Percentiles rank a stretch among this genome's conserved stretches.
phyloP scores from a whole-genome alignment of 2,113 vertebrate genomes.

The Garra rufa region DNA sequence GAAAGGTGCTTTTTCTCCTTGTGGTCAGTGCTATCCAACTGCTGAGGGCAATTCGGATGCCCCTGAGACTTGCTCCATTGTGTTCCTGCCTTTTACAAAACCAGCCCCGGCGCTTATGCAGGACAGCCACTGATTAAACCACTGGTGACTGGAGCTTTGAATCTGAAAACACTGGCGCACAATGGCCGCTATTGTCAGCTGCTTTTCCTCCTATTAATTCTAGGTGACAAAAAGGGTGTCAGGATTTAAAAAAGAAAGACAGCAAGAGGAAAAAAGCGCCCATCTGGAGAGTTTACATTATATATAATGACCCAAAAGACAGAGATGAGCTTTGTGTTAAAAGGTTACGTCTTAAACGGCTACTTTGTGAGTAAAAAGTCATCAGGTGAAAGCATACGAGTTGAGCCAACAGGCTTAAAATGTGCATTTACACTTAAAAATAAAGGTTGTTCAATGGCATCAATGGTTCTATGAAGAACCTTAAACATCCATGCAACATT shows the following conservation, averaged over 20 bases:
- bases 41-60: constrained; percentile 34
- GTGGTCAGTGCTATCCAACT: constrained; percentile 3
- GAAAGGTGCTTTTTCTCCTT: neutral
- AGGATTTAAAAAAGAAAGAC: constrained; percentile 13
- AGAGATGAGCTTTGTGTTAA: constrained; percentile 1
- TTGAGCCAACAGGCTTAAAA: neutral
- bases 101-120: constrained; percentile 5
- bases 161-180: constrained; percentile 39
- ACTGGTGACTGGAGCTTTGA: constrained; percentile 34
- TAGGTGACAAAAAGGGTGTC: constrained; percentile 50
- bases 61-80: constrained; percentile 43
- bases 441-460: no score
- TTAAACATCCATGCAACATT: no score
- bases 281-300: constrained; percentile 40
- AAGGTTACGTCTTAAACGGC: neutral
- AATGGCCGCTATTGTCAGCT: constrained; percentile 38
- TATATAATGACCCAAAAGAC: constrained; percentile 22
- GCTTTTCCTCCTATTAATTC: constrained; percentile 46
- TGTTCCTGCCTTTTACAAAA: constrained; percentile 41
- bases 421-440: no score
- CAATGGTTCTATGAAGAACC: no score
- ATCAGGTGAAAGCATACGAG: neutral
- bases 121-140: constrained; percentile 39
- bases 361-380: neutral
- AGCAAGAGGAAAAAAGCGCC: neutral